Evolutionary conservation across 1,140 invertebrate species (phyloP).

Genomic region (Choristoneura fumiferana): DNA sequence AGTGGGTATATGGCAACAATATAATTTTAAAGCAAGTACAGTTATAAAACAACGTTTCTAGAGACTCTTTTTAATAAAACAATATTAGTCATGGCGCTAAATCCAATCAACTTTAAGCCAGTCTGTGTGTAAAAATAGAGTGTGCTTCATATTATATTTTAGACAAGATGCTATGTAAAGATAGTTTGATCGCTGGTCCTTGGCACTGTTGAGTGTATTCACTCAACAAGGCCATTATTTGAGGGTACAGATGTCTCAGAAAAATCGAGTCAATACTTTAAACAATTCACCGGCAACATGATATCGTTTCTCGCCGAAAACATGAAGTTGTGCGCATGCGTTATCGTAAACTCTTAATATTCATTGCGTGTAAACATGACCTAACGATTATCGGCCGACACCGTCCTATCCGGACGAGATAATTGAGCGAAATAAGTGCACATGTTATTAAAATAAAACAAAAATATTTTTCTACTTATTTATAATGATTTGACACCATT

Average conservation of each 20-base stretch:
- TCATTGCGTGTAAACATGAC: slow-evolving; percentile 12
- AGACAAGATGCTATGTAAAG: too few species aligned
- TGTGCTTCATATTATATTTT: not conserved
- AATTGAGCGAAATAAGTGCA: slow-evolving; percentile 4
- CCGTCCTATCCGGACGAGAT: slow-evolving; percentile 10
- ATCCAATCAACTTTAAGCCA: not conserved
- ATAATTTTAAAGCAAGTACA: too few species aligned
- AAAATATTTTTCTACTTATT: not conserved
- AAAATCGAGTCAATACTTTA: too few species aligned
- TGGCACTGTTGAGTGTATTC: too few species aligned
- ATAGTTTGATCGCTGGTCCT: too few species aligned
- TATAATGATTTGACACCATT: not conserved
- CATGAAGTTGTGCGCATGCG: not conserved
- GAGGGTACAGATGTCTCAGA: too few species aligned
- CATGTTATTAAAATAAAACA: not conserved
- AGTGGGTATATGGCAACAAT: too few species aligned
- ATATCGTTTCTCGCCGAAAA: not conserved
- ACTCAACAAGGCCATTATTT: too few species aligned
- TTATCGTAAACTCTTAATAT: slow-evolving; percentile 8
- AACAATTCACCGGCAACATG: too few species aligned
- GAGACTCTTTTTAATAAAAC: not conserved
- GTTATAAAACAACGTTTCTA: not conserved
- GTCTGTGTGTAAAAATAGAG: slow-evolving; percentile 8
- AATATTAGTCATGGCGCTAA: not conserved
- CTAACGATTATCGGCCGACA: slow-evolving; percentile 16